phyloP scores from a whole-genome alignment of 2,113 vertebrate genomes.

The Elaphurus davidianus region DNA sequence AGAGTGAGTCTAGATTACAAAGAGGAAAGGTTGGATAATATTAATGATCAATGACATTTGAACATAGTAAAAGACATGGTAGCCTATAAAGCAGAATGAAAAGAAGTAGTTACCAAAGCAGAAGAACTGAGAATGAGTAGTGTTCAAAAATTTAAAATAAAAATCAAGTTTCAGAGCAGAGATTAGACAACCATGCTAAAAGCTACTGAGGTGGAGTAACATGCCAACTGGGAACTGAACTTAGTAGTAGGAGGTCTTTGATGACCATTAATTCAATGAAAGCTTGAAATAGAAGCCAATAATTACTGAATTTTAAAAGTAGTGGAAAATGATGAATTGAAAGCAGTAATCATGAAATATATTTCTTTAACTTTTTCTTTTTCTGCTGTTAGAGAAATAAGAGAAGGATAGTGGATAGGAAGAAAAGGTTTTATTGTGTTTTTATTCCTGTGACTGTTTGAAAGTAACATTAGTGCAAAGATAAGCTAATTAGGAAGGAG shows the following conservation, averaged over 20 bases:
- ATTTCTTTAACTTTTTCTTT: background rate
- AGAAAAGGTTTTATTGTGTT: background rate
- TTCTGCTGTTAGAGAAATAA: background rate
- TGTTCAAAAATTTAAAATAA: background rate
- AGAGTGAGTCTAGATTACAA: background rate
- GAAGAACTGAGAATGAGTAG: background rate
- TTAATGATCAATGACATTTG: background rate
- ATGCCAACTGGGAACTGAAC: background rate
- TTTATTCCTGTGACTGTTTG: background rate
- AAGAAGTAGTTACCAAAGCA: background rate
- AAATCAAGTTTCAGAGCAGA: background rate
- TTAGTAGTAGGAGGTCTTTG: background rate
- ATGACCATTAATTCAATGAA: background rate
- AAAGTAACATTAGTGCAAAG: background rate
- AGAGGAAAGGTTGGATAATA: background rate
- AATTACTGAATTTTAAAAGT: background rate
- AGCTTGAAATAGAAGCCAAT: background rate
- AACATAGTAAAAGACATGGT: fast-evolving
- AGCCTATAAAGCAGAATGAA: background rate
- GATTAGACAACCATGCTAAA: background rate
- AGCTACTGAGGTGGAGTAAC: background rate
- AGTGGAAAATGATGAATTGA: background rate
- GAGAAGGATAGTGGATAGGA: background rate
- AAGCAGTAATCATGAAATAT: background rate
- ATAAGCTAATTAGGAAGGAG: background rate